Percentiles rank a stretch among this genome's conserved stretches.
These are phyloP conservation scores for Oophaga sylvatica DNA, from an alignment of 2,797 vertebrate species.

Conservation along the genomic window DNA sequence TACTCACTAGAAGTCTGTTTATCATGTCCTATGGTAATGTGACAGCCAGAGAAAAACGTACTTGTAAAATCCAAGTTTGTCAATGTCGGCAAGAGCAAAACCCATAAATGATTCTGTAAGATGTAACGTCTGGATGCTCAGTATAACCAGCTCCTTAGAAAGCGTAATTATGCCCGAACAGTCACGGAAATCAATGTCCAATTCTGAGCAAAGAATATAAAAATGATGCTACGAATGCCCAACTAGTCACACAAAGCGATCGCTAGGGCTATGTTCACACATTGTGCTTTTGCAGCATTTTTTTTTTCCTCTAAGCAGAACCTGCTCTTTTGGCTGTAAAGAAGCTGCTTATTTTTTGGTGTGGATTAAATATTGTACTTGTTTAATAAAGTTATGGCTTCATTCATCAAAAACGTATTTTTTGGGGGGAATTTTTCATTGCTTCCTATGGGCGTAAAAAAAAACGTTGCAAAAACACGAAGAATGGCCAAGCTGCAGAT, in stretches of 20 bases:
- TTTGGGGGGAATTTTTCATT: too few species aligned
- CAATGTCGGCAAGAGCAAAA: slow-evolving; percentile 4
- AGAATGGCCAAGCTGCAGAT: too few species aligned
- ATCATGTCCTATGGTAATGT: background rate
- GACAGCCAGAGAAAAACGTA: background rate
- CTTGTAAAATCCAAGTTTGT: slow-evolving; percentile 2
- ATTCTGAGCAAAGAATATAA: background rate
- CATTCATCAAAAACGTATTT: too few species aligned
- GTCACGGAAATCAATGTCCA: slow-evolving; percentile 6
- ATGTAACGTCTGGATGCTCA: background rate
- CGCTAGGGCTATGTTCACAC: background rate
- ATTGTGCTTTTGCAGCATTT: too few species aligned
- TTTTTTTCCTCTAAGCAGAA: too few species aligned
- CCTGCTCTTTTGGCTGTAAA: too few species aligned
- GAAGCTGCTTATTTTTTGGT: too few species aligned
- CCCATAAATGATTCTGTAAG: slow-evolving; percentile 9
- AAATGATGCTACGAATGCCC: background rate
- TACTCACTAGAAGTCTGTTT: background rate
- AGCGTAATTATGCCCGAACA: background rate
- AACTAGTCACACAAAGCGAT: background rate
- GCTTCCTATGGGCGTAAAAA: too few species aligned
- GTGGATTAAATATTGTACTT: too few species aligned
- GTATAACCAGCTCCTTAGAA: background rate
- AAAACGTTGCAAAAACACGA: too few species aligned
- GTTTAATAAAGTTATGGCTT: background rate